A percentile compares a stretch with the other conserved stretches of the same genome.
Conservation (phyloP, 2,888 invertebrate species). For the Pachydiplax longipennis region DNA sequence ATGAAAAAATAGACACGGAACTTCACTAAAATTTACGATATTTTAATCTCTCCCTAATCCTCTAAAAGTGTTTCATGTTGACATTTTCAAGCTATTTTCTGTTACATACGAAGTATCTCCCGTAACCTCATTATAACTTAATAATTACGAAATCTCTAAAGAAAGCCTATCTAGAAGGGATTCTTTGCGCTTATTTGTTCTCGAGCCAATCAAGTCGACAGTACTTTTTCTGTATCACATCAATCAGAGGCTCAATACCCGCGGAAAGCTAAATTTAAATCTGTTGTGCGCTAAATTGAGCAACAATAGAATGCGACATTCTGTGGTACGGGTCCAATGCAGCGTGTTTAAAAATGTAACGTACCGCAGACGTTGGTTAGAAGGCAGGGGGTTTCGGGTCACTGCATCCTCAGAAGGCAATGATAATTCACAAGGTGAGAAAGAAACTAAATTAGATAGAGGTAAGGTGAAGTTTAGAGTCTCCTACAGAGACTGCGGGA, state of each 20-base stretch:
- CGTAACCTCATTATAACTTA: neutral
- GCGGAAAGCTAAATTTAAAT: neutral
- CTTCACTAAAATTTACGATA: too few species aligned
- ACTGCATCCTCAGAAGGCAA: neutral
- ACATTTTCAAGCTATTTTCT: too few species aligned
- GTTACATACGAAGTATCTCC: too few species aligned
- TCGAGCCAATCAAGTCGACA: neutral
- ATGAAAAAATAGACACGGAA: too few species aligned
- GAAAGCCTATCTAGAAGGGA: neutral
- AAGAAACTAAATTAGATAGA: too few species aligned
- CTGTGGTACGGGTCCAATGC: neutral
- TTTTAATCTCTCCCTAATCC: too few species aligned
- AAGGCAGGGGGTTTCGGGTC: neutral
- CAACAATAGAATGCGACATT: neutral
- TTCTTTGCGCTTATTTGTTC: neutral
- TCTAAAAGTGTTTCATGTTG: too few species aligned
- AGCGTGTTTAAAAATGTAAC: neutral
- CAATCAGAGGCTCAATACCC: neutral
- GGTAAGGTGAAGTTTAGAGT: too few species aligned
- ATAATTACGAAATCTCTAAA: neutral
- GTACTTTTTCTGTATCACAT: neutral
- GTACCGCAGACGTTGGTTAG: neutral
- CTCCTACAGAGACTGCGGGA: neutral
- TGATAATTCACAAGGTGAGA: too few species aligned
- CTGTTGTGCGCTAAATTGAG: neutral